Evolutionary conservation across 2,113 vertebrate species (phyloP).

Genomic region (Heterotilapia buettikoferi): DNA sequence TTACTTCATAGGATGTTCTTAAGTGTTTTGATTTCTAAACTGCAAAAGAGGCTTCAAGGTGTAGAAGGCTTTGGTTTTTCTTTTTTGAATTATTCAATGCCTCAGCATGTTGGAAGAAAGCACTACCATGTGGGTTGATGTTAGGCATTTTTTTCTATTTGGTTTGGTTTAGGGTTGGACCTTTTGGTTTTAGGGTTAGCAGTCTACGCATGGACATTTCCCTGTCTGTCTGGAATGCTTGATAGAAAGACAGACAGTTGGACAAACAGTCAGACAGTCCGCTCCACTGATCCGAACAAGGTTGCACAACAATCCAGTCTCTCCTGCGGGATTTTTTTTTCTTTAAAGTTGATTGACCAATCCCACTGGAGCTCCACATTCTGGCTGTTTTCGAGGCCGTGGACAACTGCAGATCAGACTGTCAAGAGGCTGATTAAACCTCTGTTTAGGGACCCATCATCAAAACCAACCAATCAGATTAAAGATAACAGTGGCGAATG

Average conservation of each 20-base stretch:
- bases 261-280: constrained; percentile 51
- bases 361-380: constrained; percentile 77
- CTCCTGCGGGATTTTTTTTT: constrained; percentile 64
- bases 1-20: constrained; percentile 3
- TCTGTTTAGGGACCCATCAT: constrained; percentile 75
- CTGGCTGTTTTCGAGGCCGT: constrained; percentile 56
- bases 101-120: constrained; percentile 93
- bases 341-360: constrained; percentile 75
- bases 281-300: constrained; percentile 68
- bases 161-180: background rate
- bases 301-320: constrained; percentile 62
- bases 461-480: constrained; percentile 75
- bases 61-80: constrained; percentile 62
- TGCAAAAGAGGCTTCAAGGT: constrained; percentile 46
- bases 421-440: constrained; percentile 73
- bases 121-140: constrained; percentile 81
- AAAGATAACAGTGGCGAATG: constrained; percentile 67
- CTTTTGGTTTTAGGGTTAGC: constrained; percentile 49
- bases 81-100: constrained; percentile 23
- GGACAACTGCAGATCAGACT: constrained; percentile 70
- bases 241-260: constrained; percentile 61
- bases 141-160: constrained; percentile 48
- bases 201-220: constrained; percentile 30
- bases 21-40: constrained; percentile 17
- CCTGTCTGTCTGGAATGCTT: constrained; percentile 59